Evolutionary conservation across 2,797 vertebrate genomes (phyloP).

Genomic region (Melopsittacus undulatus): DNA sequence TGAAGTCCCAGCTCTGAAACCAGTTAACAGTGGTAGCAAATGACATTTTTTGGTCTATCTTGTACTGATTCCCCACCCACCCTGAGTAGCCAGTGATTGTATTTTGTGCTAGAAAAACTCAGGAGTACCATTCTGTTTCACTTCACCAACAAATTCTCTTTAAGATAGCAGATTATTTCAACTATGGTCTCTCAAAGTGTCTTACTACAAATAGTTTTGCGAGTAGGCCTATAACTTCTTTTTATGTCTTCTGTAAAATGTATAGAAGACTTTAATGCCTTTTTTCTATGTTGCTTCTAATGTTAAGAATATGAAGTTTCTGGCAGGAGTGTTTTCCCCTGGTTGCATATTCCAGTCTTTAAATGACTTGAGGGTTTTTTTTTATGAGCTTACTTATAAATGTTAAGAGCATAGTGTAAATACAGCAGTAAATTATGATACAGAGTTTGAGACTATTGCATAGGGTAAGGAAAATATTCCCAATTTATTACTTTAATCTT

Average conservation of each 20-base stretch:
- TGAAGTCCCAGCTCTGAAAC: neutral
- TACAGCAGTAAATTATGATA: neutral
- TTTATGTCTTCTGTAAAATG: neutral
- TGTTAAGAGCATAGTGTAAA: neutral
- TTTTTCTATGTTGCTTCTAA: neutral
- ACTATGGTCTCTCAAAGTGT: neutral
- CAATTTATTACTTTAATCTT: neutral
- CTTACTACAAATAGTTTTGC: neutral
- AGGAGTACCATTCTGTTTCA: neutral
- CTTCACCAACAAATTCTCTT: neutral
- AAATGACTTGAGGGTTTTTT: neutral
- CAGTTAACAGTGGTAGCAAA: neutral
- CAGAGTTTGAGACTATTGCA: neutral
- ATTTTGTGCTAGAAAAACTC: neutral
- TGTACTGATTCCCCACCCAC: neutral
- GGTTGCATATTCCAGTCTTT: neutral
- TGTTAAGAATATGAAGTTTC: neutral
- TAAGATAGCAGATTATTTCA: neutral
- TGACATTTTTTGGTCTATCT: neutral
- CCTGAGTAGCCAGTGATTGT: neutral
- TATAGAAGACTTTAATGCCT: neutral
- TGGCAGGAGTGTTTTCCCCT: neutral
- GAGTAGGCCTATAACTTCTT: neutral
- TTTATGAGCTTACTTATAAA: neutral
- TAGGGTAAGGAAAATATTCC: neutral